Evolutionary conservation across 2,888 invertebrate species (phyloP), one percentile per base, ranked within the genome.

Genomic region (Zygaena filipendulae): DNA sequence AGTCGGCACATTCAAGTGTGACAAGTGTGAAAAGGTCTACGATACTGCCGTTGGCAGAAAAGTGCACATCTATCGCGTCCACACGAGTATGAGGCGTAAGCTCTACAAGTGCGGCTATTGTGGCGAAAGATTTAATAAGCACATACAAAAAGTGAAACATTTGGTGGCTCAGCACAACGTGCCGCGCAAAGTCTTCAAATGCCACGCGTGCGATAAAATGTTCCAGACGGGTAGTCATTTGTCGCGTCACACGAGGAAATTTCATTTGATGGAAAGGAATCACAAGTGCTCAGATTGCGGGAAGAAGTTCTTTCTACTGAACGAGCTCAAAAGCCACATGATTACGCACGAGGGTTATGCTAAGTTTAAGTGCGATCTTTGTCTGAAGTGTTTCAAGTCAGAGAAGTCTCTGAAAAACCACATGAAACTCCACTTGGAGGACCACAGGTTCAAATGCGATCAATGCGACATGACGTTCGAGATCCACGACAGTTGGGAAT

Each of bases 271-370:
- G 49, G 52, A 59, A 25, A 46, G 56, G 8, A 41, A 53, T n/a
- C 61, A 63, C 21, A 51, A 53, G 3, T 81, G 81, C 23, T 40
- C 52, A 0, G 39, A 56, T 2, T 81, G 81, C 20, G 69, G 66
- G 2, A 72, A 60, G 42, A 45, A 46, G 1, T 68, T 67, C 34
- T 59, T 47, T 22, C 41, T 36, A 1, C 35, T 38, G 20, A 24
- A 32, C 3, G 47, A 45, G 11, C 26, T 59, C 9, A 47, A 44
- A 1, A 44, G 42, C 3, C 66, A 67, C 21, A 47, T 51, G 47
- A 41, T 75, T 77, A 35, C 49, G 59, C 46, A 43, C 69, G 6
- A 67, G 55, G 9, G 80, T 81, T 38, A 63, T 69, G 0, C 66
- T 60, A 0, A 50, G 50, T 1, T 72, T 63, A 19, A 49, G 64